Base-by-base conservation (phyloP, 2,113 vertebrate species). In the Thermophis baileyi region DNA sequence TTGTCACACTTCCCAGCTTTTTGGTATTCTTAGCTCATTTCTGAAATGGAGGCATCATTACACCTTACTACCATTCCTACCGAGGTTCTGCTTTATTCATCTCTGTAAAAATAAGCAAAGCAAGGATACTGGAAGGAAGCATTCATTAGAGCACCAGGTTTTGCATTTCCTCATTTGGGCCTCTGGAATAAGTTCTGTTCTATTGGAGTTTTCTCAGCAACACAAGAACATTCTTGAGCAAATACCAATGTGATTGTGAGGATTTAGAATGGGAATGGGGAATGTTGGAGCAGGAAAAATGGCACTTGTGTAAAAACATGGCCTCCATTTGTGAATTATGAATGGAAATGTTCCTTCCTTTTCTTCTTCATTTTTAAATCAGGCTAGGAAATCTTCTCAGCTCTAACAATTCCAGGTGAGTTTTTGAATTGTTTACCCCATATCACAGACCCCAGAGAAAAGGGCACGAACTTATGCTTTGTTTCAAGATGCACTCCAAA, bases 391-490 rank as follows among this genome's bases (percentile, higher is more conserved):
- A 81, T 20, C 18, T 74, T 40, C 69, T 44, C 40, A 27, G 12
- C 16, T 49, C 0, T 0, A 25, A 54, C 81, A 16, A 30, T 51
- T 0, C 44, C 24, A 3, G 85, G 0, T 0, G 25, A 94, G 18
- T 2, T 91, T 10, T 7, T 11, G 50, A 47, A 74, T 87, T 93
- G 50, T 27, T 24, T 91, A 92, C 90, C 11, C n/a, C 90, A 40
- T 89, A 18, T 85, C 63, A 89, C 40, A 92, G 54, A 88, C 3
- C 35, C 9, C 63, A 0, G 0, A 22, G 91, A 46, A 90, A 91
- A 2, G 57, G 27, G 14, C 87, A 0, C 0, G 2, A 18, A 27
- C 93, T 35, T 53, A 30, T 6, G 46, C 7, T 49, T 92, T 93
- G 8, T 40, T 92, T 30, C 69, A 55, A 0, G 44, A 35, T 93